Base-by-base conservation (phyloP, 1,140 invertebrate genomes). In the Heliconius melpomene region DNA sequence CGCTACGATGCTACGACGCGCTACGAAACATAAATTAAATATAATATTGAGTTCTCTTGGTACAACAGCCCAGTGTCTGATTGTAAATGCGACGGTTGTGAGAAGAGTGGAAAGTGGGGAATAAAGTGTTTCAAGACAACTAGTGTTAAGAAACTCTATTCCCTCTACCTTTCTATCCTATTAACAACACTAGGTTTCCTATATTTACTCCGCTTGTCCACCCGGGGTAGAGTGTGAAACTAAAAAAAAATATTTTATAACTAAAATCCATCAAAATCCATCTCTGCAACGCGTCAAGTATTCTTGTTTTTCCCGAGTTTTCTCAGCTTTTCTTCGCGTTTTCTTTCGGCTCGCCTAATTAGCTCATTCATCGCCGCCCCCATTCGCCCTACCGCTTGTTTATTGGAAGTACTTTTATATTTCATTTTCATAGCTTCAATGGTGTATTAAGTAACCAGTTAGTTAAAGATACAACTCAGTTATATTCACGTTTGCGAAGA, bases 281-380 rank as follows among this genome's bases (percentile, higher is more conserved):
- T 60, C 83, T 84, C 91, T 87, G 83, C 16, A 16, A 50, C 75
- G 77, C 79, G 77, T 87, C 84, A 87, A 90, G 89, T 91, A 91
- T 94, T 93, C 92, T 94, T 94, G 92, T 93, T 94, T 66, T 94
- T 94, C 89, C 83, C 74, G 87, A 94, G 91, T 94, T 94, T 94
- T 94, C 91, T 90, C 85, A 75, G 87, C 92, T 93, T 92, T 92
- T 94, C 92, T 93, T 90, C 81, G 87, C 90, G 87, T 92, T 93
- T 93, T 94, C 92, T 94, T 94, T 94, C 89, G 90, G 87, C 88
- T 85, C 81, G 86, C 84, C 92, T 88, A 94, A 94, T 94, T 94
- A 94, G 91, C 89, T 92, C 90, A 94, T 94, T 94, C 92, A 93
- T 89, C 84, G 83, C 81, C 88, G 79, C 84, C 54, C 83, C 79